These are phyloP conservation scores for Leptarthrus brevirostris DNA, from an alignment of 2,888 invertebrate genomes.

Conservation along the genomic window DNA sequence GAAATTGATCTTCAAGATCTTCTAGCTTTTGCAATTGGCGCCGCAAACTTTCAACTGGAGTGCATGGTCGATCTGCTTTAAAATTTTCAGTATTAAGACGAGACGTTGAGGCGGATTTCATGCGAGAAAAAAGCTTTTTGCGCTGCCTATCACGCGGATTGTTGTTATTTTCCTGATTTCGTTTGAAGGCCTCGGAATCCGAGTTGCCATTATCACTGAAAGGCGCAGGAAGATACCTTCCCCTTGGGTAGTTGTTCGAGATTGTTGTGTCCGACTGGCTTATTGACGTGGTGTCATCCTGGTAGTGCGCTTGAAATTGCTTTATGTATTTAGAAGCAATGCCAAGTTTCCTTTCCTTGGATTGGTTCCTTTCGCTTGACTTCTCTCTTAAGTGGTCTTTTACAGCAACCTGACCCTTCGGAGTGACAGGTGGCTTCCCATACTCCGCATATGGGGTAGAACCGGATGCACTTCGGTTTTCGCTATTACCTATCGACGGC, in stretches of 20 bases:
- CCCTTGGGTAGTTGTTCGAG: slow-evolving; percentile 65
- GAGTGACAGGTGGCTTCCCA: slow-evolving; percentile 52
- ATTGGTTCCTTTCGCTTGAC: slow-evolving; percentile 55
- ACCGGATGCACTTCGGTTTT: slow-evolving; percentile 62
- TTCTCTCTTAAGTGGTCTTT: slow-evolving; percentile 55
- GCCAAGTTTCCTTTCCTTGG: slow-evolving; percentile 58
- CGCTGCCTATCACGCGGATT: slow-evolving; percentile 71
- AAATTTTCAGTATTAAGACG: slow-evolving; percentile 71
- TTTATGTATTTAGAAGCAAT: slow-evolving; percentile 65
- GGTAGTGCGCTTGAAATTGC: slow-evolving; percentile 62
- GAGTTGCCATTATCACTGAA: slow-evolving; percentile 66
- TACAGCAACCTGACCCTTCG: slow-evolving; percentile 13
- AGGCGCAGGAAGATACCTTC: slow-evolving; percentile 60
- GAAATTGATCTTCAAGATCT: slow-evolving; percentile 85
- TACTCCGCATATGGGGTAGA: slow-evolving; percentile 59
- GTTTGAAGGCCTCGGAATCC: slow-evolving; percentile 63
- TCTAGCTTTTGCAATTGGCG: slow-evolving; percentile 84
- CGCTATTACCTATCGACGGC: slow-evolving; percentile 69
- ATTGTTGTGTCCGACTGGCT: slow-evolving; percentile 67
- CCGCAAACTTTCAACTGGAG: slow-evolving; percentile 82
- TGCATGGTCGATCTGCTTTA: slow-evolving; percentile 71
- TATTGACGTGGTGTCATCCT: slow-evolving; percentile 64
- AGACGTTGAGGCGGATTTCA: slow-evolving; percentile 77
- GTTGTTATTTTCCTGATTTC: slow-evolving; percentile 68
- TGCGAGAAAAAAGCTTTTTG: slow-evolving; percentile 76